Base-by-base conservation (phyloP, 1,140 invertebrate genomes). In the Oryctes rhinoceros region DNA sequence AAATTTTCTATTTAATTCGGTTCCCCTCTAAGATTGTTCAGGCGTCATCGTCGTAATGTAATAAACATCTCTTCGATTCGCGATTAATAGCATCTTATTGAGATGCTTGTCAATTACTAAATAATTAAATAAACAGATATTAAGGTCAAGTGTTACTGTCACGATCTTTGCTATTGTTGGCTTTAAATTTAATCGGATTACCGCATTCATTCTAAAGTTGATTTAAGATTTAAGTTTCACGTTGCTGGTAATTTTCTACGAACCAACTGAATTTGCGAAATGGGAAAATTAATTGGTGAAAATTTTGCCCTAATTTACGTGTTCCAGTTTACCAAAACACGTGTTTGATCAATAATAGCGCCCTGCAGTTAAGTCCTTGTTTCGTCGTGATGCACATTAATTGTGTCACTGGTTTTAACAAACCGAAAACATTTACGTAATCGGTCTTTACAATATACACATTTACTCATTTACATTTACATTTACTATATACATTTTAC, bases 341-440 rank as follows among this genome's bases (percentile, higher is more conserved):
- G 35, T 71, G 65, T 71, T 71, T 71, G 65, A 71, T 71, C 65
- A 71, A 71, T 71, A 71, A 71, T 24, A 71, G 15, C 18, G 53
- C 53, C 53, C 53, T 59, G 53, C 53, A 59, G 53, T 6, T 18
- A 59, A 59, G 18, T 59, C n/a, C 53, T 59, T 3, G 53, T 18
- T 59, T 44, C 1, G 39, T 44, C 5, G 39, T 44, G 9, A 44
- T 44, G 39, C 39, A 44, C 9, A 44, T 44, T 44, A 44, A 44
- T 7, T 44, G 39, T 10, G 39, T 44, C 39, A 10, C 39, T 30
- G 24, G 24, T 30, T 30, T 30, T 1, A 30, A 30, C 24, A 30
- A 30, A 30, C 24, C 24, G 24, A 30, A 30, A 30, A 30, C 2
- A 30, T 30, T 30, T 30, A 30, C 2, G 24, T 30, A 1, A 1